phyloP scores from a whole-genome alignment of 2,797 vertebrate genomes.

The Oreonectes daqikongensis region DNA sequence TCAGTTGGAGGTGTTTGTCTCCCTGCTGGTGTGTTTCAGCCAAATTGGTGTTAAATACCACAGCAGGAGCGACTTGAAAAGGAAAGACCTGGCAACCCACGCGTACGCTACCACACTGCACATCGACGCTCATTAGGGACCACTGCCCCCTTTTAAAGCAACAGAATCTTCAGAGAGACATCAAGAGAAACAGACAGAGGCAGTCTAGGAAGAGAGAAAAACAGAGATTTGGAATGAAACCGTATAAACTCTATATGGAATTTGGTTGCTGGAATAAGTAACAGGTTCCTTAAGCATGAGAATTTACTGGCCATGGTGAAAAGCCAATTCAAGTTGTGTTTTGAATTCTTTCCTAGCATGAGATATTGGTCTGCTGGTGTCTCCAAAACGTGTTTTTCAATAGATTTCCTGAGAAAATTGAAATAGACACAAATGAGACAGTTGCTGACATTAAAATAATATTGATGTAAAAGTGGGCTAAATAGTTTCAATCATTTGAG shows the following conservation, averaged over 20 bases:
- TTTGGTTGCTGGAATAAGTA: constrained; percentile 21
- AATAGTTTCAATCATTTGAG: too few species aligned
- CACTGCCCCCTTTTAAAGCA: constrained; percentile 46
- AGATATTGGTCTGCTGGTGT: not conserved
- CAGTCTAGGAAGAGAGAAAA: not conserved
- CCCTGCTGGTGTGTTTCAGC: constrained; percentile 29
- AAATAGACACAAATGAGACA: not conserved
- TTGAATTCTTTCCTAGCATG: not conserved
- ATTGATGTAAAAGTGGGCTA: too few species aligned
- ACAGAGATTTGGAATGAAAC: not conserved
- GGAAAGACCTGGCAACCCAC: constrained; percentile 50
- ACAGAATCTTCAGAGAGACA: constrained; percentile 47
- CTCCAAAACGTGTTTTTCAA: not conserved
- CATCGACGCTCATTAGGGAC: constrained; percentile 54
- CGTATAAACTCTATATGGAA: constrained; percentile 1
- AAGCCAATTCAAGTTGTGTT: not conserved
- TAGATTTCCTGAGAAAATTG: not conserved
- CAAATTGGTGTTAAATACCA: constrained; percentile 51
- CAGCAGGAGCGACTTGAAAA: constrained; percentile 39
- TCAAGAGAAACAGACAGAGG: constrained; percentile 26
- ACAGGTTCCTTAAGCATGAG: constrained; percentile 9
- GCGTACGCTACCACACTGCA: constrained; percentile 26
- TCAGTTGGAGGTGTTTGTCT: constrained; percentile 34
- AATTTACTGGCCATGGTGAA: constrained; percentile 28
- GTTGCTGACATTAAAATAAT: not conserved